Base-by-base conservation (phyloP, 2,113 vertebrate genomes). In the Entomyzon cyanotis region DNA sequence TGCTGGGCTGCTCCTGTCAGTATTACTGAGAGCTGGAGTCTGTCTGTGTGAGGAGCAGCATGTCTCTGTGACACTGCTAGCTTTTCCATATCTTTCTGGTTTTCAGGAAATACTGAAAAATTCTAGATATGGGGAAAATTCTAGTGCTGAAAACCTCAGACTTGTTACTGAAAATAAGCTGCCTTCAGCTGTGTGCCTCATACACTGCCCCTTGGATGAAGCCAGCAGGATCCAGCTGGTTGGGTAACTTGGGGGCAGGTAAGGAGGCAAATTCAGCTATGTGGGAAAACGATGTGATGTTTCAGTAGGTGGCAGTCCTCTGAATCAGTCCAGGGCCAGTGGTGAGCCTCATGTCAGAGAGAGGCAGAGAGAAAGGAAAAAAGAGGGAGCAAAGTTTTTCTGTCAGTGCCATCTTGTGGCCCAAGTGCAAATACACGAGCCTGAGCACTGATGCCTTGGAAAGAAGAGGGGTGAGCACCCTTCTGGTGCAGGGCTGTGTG, bases 231-330 rank as follows among this genome's bases (percentile, higher is more conserved):
- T 52, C 15, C 27, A 19, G 25, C 47, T 33, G 52, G 27, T 7
- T 49, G 42, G 27, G 59, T 73, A 14, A 22, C 25, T n/a, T 28
- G 44, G 50, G 24, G 12, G 55, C 63, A 53, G 63, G 25, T 62
- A 41, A 11, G 14, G 67, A 69, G 63, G 17, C 31, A 77, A 33
- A 12, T 37, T 28, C 6, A 4, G 62, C 22, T 15, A 0, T 15
- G 44, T 63, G 46, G 59, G 50, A 53, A 55, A 63, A 9, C 13
- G n/a, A 16, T 56, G 14, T 4, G n/a, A 6, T 70, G 42, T 74
- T 92, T 89, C 90, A 74, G 59, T 84, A 93, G 94, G 70, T 93
- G 94, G 71, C 95, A 96, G 85, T 46, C 92, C 87, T 90, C 79
- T 30, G 75, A 18, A 11, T 35, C n/a, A 3, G 6, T 27, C 21